These are phyloP conservation scores for Notothenia coriiceps DNA, from an alignment of 2,113 vertebrate genomes.

Conservation along the genomic window DNA sequence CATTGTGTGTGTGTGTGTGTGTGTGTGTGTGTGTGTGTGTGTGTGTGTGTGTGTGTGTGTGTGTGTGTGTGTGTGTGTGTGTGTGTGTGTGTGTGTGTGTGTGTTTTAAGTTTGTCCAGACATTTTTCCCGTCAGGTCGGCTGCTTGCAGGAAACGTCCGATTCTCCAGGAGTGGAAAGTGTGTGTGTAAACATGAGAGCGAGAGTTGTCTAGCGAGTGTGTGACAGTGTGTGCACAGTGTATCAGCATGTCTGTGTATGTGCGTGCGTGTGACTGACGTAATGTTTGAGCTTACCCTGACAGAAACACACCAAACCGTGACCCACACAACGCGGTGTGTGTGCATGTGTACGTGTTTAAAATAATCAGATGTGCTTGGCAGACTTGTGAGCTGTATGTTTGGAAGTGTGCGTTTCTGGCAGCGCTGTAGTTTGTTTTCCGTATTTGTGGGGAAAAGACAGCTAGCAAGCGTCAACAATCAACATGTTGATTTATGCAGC, in stretches of 20 bases:
- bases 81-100: neutral
- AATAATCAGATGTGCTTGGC: conserved; percentile 63
- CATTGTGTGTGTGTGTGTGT: conserved; percentile 72
- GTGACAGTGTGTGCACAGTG: conserved; percentile 15
- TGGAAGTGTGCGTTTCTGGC: conserved; percentile 61
- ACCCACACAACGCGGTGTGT: conserved; percentile 27
- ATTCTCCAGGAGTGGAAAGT: conserved; percentile 73
- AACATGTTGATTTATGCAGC: conserved; percentile 81
- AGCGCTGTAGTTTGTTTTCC: conserved; percentile 73
- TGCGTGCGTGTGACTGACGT: conserved; percentile 66
- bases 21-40: neutral
- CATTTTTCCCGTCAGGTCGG: conserved; percentile 63
- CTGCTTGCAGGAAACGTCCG: conserved; percentile 72
- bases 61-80: conserved; percentile 65
- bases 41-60: neutral
- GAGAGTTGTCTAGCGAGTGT: conserved; percentile 37
- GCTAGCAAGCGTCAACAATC: conserved; percentile 76
- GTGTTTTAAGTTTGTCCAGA: conserved; percentile 78
- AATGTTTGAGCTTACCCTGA: conserved; percentile 78
- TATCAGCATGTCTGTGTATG: conserved; percentile 34
- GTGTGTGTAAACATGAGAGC: conserved; percentile 28
- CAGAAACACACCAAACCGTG: conserved; percentile 63
- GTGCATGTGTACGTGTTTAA: conserved; percentile 33
- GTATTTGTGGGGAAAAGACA: conserved; percentile 59
- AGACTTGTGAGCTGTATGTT: conserved; percentile 30